Percentiles rank a stretch among this genome's conserved stretches.
Conservation (phyloP, 2,113 vertebrate species). For the Thalassoma bifasciatum region DNA sequence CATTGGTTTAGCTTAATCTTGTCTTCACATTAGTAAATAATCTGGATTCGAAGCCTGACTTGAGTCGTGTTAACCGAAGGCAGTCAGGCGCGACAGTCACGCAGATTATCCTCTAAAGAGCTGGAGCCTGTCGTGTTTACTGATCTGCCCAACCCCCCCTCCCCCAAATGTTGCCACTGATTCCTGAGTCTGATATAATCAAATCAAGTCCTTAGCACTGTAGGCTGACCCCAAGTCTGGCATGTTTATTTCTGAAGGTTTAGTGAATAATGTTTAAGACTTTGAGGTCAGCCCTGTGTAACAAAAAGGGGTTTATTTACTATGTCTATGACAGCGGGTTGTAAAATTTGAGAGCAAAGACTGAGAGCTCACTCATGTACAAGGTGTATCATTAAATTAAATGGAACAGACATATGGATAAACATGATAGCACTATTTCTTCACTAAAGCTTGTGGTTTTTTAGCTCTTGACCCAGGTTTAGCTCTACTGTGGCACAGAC, state of each 20-base stretch:
- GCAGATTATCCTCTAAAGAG: conserved; percentile 36
- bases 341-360: neutral
- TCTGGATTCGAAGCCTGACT: conserved; percentile 21
- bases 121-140: conserved; percentile 14
- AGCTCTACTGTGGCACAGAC: too few species aligned
- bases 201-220: conserved; percentile 13
- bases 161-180: neutral
- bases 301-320: conserved; percentile 9
- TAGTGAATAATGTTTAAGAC: conserved; percentile 9
- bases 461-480: neutral
- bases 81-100: conserved; percentile 20
- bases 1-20: neutral
- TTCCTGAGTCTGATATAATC: conserved; percentile 31
- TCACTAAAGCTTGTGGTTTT: neutral
- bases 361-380: neutral
- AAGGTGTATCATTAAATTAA: neutral
- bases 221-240: conserved; percentile 9
- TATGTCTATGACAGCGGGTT: too few species aligned
- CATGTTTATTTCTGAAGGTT: conserved; percentile 32
- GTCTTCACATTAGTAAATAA: neutral
- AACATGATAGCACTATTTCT: neutral
- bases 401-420: neutral
- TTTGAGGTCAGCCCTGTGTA: conserved; percentile 27
- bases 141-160: conserved; percentile 1
- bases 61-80: conserved; percentile 5